Evolutionary conservation across 2,797 vertebrate genomes (phyloP).

Genomic region (Rhinophrynus dorsalis): DNA sequence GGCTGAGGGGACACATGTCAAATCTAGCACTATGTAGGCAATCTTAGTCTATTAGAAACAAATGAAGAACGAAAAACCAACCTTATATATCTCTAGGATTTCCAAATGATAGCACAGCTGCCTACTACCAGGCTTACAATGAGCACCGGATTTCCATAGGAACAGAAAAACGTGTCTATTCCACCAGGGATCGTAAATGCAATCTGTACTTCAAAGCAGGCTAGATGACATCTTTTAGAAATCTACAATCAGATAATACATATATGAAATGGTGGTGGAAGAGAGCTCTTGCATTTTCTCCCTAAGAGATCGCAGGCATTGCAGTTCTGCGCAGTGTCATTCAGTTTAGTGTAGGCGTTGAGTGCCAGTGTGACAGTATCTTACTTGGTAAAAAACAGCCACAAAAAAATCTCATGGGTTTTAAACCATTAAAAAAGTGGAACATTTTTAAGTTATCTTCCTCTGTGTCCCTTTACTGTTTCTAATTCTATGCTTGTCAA

Average conservation of each 20-base stretch:
- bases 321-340: constrained; percentile 91
- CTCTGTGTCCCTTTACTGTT: no score
- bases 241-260: constrained; percentile 4
- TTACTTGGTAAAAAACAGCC: constrained; percentile 72
- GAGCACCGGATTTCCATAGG: constrained; percentile 37
- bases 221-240: constrained; percentile 6
- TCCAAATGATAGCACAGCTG: constrained; percentile 16
- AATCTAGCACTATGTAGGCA: no score
- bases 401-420: constrained; percentile 53
- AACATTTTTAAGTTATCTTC: no score
- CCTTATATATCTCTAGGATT: constrained; percentile 15
- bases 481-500: no score
- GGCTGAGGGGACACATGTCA: no score
- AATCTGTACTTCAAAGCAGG: constrained; percentile 14
- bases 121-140: constrained; percentile 13
- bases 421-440: neutral
- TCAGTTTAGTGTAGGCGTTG: constrained; percentile 83
- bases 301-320: constrained; percentile 90
- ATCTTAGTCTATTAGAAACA: no score
- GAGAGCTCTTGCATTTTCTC: constrained; percentile 50
- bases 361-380: constrained; percentile 78
- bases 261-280: constrained; percentile 28
- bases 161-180: constrained; percentile 15
- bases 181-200: constrained; percentile 8
- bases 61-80: no score